A percentile compares a stretch with the other conserved stretches of the same genome.
These are phyloP conservation scores for Geococcyx californianus DNA, from an alignment of 2,113 vertebrate species.

Conservation along the genomic window DNA sequence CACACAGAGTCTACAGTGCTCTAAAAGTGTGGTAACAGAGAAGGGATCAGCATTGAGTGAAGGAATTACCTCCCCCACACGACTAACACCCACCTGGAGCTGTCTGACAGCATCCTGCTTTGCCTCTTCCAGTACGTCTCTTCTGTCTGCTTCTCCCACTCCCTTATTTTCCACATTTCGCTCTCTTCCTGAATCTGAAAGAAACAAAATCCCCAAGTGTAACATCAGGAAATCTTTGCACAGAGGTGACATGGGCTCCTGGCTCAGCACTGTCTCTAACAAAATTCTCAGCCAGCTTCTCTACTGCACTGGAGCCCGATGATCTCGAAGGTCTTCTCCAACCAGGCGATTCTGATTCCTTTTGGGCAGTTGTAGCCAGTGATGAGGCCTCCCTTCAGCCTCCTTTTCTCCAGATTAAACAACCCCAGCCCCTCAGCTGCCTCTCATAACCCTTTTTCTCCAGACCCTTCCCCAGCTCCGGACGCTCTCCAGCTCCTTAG, in stretches of 20 bases:
- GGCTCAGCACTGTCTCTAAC: background rate
- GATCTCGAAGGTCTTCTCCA: no score
- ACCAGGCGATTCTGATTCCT: no score
- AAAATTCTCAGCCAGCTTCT: background rate
- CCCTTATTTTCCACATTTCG: constrained; percentile 98
- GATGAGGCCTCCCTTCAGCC: no score
- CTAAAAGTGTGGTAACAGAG: background rate
- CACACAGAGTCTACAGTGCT: background rate
- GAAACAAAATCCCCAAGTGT: background rate
- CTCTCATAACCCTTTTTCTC: no score
- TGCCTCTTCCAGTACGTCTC: constrained; percentile 72
- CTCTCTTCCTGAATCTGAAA: constrained; percentile 93
- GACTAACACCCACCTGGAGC: constrained; percentile 67
- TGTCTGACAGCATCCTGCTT: constrained; percentile 69
- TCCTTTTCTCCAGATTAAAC: no score
- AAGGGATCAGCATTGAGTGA: background rate
- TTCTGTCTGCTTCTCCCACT: constrained; percentile 84
- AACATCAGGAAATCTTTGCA: background rate
- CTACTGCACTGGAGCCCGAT: background rate
- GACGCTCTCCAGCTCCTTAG: no score
- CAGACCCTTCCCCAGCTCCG: no score
- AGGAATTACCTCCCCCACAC: background rate
- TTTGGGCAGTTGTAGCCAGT: no score
- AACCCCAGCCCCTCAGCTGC: no score
- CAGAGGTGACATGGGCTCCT: fast-evolving